Conservation (phyloP, 2,797 vertebrate species). For the Sparus aurata region DNA sequence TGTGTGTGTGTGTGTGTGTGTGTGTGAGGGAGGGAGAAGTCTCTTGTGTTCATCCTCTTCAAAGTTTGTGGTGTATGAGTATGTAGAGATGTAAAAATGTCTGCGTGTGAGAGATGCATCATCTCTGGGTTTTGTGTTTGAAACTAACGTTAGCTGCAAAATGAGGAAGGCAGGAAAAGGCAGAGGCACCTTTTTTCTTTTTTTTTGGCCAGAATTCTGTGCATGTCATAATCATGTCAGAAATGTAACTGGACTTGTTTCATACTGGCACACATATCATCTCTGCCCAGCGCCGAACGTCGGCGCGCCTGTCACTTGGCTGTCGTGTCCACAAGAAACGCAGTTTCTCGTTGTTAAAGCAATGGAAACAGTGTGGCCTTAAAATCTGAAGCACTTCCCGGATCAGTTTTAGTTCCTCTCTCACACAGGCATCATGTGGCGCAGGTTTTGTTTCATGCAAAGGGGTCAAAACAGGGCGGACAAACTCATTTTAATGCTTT, state of each 20-base stretch:
- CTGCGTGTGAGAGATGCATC: not conserved
- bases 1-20: no score
- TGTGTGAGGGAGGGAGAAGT: not conserved
- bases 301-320: not conserved
- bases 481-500: not conserved
- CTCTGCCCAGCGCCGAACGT: not conserved
- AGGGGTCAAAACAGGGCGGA: not conserved
- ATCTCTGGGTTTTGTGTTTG: slow-evolving; percentile 17
- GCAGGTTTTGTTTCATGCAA: slow-evolving; percentile 28
- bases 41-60: not conserved
- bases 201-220: not conserved
- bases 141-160: slow-evolving; percentile 10
- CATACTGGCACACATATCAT: not conserved
- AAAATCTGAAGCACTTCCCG: slow-evolving; percentile 39
- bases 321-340: slow-evolving; percentile 9
- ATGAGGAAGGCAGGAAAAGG: slow-evolving; percentile 25
- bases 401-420: slow-evolving; percentile 69
- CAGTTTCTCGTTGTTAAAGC: slow-evolving; percentile 4
- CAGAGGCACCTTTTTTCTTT: not conserved
- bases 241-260: slow-evolving; percentile 65
- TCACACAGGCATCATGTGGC: slow-evolving; percentile 50
- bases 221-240: slow-evolving; percentile 17
- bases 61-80: not conserved
- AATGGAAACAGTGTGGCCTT: slow-evolving; percentile 3
- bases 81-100: slow-evolving; percentile 2